Evolutionary conservation across 2,888 invertebrate species (phyloP), one percentile per base, ranked within the genome.

Genomic region (Chloroclystis v-ata): DNA sequence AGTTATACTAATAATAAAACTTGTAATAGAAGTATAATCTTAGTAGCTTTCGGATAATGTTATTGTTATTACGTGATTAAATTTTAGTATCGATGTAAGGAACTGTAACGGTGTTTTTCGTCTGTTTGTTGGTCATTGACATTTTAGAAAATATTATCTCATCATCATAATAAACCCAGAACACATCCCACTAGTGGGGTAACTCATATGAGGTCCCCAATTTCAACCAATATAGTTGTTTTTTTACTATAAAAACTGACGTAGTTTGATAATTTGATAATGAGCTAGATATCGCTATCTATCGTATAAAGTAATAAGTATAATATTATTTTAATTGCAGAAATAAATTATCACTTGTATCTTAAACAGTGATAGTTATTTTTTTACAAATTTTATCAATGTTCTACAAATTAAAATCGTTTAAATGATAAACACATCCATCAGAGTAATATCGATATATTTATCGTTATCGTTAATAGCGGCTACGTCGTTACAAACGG

Each of bases 391-490:
- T 20, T 20, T 20, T 20, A 14, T 32, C 4, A n/a, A 13, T 32
- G 12, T 9, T 6, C 12, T n/a, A 4, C 4, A 14, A 14, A 32
- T 32, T 14, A 14, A 14, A 14, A 14, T 32, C 20, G 13, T 14
- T 32, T n/a, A 32, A n/a, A 32, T 9, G 14, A 32, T 4, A 33
- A 33, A 33, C 20, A 20, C 20, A 33, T 10, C 14, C 32, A 9
- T 9, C 39, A 25, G 29, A 42, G 12, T 35, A n/a, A 35, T 39
- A 14, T 72, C 77, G 72, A 76, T 75, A 74, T 81, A 78, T 83
- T 80, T 82, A 82, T 82, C 74, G 79, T 82, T 81, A 82, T 83
- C 73, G 82, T 85, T 85, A 83, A 82, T 84, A 82, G 81, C 74
- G 83, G 82, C 83, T 83, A 82, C 80, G 78, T 70, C 71, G 75